Evolutionary conservation across 2,797 vertebrate species (phyloP).

Genomic region (Alca torda): DNA sequence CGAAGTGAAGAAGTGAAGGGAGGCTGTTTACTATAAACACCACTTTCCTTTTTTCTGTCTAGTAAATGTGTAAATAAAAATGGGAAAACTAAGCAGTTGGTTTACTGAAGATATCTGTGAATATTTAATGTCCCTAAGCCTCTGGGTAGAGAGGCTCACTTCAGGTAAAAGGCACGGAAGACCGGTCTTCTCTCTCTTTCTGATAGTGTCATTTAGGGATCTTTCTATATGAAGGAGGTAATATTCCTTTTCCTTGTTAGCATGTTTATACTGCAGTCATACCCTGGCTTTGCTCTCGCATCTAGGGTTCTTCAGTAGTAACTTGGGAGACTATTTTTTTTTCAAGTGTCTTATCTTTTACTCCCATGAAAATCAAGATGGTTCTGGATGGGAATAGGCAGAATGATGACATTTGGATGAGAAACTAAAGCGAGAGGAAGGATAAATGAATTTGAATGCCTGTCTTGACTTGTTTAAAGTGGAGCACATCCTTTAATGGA

Average conservation of each 20-base stretch:
- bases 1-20: neutral
- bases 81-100: neutral
- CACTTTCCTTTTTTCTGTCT: neutral
- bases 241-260: neutral
- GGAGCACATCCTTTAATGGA: neutral
- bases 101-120: constrained; percentile 11
- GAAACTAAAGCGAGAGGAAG: neutral
- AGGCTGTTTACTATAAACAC: neutral
- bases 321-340: neutral
- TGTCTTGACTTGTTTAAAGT: constrained; percentile 9
- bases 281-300: neutral
- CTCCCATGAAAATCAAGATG: neutral
- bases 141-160: neutral
- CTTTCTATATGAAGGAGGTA: neutral
- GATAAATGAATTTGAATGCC: neutral
- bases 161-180: neutral
- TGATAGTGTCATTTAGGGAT: neutral
- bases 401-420: neutral
- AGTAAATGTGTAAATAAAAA: constrained; percentile 28
- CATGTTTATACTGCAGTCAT: neutral
- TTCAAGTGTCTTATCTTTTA: neutral
- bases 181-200: neutral
- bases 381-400: neutral
- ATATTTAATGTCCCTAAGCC: neutral
- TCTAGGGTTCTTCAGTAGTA: neutral